These are phyloP conservation scores for Erebia epiphron DNA, from an alignment of 2,888 invertebrate species.

Conservation along the genomic window DNA sequence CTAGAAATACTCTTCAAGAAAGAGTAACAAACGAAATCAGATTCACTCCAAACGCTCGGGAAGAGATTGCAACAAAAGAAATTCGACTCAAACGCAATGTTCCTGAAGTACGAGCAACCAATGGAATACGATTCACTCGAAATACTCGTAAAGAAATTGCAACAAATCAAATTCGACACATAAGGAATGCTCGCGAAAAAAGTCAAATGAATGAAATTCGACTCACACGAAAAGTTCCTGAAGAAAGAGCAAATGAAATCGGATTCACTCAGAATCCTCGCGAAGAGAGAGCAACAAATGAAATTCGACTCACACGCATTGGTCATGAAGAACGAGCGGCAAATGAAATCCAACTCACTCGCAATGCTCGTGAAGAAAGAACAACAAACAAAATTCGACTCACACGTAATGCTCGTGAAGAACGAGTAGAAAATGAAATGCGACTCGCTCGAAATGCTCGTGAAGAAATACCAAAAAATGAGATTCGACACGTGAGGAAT, in stretches of 20 bases:
- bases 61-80: not conserved
- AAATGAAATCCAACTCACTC: not conserved
- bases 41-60: not conserved
- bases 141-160: not conserved
- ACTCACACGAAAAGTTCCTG: not conserved
- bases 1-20: not conserved
- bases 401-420: not conserved
- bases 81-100: not conserved
- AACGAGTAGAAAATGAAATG: not conserved
- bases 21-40: not conserved
- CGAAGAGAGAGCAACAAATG: slow-evolving; percentile 3
- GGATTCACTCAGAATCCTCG: no score
- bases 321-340: not conserved
- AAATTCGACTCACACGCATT: not conserved
- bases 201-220: not conserved
- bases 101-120: not conserved
- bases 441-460: not conserved
- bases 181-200: not conserved
- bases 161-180: not conserved
- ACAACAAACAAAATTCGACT: not conserved
- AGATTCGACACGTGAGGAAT: not conserved
- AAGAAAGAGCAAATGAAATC: not conserved
- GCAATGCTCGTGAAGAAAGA: not conserved
- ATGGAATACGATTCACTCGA: not conserved
- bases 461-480: slow-evolving; percentile 1